Conservation (phyloP, 64 coral and sea anemone genomes). For the Catalaphyllia jardinei region DNA sequence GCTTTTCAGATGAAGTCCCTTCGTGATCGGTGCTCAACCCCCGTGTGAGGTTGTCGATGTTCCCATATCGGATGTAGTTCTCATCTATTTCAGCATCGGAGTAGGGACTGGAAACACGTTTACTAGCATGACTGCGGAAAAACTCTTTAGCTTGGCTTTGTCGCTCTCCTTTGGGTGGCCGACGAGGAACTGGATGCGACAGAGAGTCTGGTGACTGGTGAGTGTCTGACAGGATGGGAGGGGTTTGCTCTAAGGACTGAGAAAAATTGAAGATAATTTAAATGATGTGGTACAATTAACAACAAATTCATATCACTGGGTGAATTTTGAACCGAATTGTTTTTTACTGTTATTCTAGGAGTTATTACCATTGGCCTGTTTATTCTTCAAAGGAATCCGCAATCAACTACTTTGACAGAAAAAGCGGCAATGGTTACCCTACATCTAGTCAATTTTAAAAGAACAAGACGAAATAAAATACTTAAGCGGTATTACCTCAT, state of each 20-base stretch:
- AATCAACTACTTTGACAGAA: neutral
- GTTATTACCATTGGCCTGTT: too few species aligned
- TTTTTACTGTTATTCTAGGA: too few species aligned
- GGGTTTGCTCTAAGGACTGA: neutral
- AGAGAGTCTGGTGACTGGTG: conserved; percentile 1
- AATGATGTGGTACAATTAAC: neutral
- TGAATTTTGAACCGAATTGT: too few species aligned
- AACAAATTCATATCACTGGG: too few species aligned
- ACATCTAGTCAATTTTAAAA: neutral
- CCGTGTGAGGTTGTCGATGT: neutral
- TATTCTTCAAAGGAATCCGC: too few species aligned
- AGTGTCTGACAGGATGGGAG: neutral
- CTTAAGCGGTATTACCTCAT: neutral
- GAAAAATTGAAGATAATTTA: neutral
- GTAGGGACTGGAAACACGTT: neutral
- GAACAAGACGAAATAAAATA: too few species aligned
- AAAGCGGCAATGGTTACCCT: neutral
- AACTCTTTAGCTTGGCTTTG: neutral
- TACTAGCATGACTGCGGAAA: conserved; percentile 1
- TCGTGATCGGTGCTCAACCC: neutral
- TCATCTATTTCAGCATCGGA: conserved; percentile 20
- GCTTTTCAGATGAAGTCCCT: neutral
- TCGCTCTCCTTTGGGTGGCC: conserved; percentile 16
- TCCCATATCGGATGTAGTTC: neutral
- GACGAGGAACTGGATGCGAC: conserved; percentile 26